phyloP scores from a whole-genome alignment of 2,888 invertebrate genomes.

The Thymelicus sylvestris region DNA sequence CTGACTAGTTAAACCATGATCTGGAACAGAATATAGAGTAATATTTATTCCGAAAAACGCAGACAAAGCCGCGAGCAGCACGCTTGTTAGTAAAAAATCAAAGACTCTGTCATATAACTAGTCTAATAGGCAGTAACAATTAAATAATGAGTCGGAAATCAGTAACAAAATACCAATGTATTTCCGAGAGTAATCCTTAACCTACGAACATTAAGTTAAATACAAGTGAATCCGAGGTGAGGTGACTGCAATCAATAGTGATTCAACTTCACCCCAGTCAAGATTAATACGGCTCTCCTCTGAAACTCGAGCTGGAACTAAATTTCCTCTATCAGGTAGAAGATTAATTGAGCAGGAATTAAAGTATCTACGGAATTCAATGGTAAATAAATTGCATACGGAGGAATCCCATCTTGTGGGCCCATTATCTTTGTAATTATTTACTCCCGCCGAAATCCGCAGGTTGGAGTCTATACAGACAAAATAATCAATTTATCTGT shows the following conservation, averaged over 20 bases:
- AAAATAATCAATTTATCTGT: not conserved
- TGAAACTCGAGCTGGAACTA: conserved; percentile 24
- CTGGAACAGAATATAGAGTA: no score
- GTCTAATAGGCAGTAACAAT: no score
- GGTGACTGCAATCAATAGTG: conserved; percentile 31
- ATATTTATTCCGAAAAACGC: no score
- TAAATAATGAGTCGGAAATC: not conserved
- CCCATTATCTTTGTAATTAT: conserved; percentile 17
- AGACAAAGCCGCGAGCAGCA: no score
- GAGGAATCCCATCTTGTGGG: conserved; percentile 1
- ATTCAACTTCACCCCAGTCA: conserved; percentile 27
- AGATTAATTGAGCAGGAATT: conserved; percentile 29
- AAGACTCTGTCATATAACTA: no score
- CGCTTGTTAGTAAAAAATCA: no score
- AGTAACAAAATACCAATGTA: not conserved
- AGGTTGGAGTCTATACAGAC: not conserved
- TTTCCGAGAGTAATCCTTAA: not conserved
- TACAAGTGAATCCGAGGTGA: conserved; percentile 32
- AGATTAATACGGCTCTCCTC: conserved; percentile 31
- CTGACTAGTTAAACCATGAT: no score
- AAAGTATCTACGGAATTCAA: conserved; percentile 28
- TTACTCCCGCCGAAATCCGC: not conserved
- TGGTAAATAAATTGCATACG: conserved; percentile 11
- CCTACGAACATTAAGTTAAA: conserved; percentile 17
- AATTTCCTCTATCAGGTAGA: conserved; percentile 27